These are phyloP conservation scores for Venturia canescens DNA, from an alignment of 1,140 invertebrate species.

Conservation along the genomic window DNA sequence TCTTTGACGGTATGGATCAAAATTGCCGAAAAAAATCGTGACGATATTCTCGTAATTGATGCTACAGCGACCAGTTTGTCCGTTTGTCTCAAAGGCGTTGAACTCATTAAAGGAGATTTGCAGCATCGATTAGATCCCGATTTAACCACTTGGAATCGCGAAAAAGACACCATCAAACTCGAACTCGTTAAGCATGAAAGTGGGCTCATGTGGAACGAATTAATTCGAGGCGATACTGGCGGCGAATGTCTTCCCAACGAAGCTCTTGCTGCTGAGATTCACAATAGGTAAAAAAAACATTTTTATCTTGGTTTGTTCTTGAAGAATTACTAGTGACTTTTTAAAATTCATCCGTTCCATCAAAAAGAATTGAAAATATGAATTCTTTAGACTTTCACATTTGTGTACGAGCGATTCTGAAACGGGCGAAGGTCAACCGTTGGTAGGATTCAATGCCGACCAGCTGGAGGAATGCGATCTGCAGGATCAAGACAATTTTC, in stretches of 20 bases:
- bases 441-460: conserved; percentile 78
- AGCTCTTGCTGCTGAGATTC: conserved; percentile 75
- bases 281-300: conserved; percentile 70
- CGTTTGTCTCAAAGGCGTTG: conserved; percentile 72
- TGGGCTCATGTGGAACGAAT: conserved; percentile 79
- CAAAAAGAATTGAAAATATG: too few species aligned
- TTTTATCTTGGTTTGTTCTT: too few species aligned
- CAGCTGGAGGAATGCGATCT: conserved; percentile 85
- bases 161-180: conserved; percentile 75
- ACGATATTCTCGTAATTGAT: conserved; percentile 73
- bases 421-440: conserved; percentile 63
- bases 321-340: too few species aligned
- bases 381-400: conserved; percentile 75
- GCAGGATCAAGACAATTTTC: conserved; percentile 70
- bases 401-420: conserved; percentile 76
- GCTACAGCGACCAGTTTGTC: conserved; percentile 67
- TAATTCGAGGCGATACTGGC: conserved; percentile 76
- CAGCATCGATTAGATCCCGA: conserved; percentile 74
- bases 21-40: conserved; percentile 71
- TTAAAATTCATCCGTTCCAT: too few species aligned
- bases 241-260: conserved; percentile 78
- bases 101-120: conserved; percentile 77
- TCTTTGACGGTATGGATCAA: conserved; percentile 78
- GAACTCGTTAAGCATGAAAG: conserved; percentile 77
- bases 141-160: conserved; percentile 78